A percentile compares a stretch with the other conserved stretches of the same genome.
Conservation (phyloP, 2,113 vertebrate species). For the Shinisaurus crocodilurus region DNA sequence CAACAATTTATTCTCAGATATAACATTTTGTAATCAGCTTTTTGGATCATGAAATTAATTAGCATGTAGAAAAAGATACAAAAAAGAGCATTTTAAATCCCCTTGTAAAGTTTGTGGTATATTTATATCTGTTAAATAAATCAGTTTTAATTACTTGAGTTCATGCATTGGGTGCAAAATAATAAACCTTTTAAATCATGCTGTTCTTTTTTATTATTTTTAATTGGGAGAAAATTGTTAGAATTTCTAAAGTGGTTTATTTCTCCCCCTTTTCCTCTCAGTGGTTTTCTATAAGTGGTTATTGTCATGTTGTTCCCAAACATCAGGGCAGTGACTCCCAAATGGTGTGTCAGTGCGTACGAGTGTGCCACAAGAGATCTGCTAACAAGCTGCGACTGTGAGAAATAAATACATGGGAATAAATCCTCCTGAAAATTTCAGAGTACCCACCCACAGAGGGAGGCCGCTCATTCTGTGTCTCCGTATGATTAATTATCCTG, state of each 20-base stretch:
- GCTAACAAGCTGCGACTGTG: not conserved
- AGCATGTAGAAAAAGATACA: slow-evolving; percentile 42
- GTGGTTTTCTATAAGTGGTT: not conserved
- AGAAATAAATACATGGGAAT: not conserved
- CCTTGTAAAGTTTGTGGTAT: slow-evolving; percentile 44
- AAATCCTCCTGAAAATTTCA: not conserved
- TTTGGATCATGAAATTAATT: slow-evolving; percentile 63
- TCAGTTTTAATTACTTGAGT: slow-evolving; percentile 16
- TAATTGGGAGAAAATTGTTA: slow-evolving; percentile 23
- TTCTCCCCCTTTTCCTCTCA: not conserved
- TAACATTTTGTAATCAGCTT: slow-evolving; percentile 57
- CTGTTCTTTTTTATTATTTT: slow-evolving; percentile 25
- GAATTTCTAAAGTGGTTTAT: not conserved
- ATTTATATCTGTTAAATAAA: slow-evolving; percentile 28
- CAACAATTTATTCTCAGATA: slow-evolving; percentile 60
- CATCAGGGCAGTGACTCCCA: not conserved
- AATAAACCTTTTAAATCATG: slow-evolving; percentile 18
- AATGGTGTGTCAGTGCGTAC: not conserved
- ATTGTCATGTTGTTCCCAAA: not conserved
- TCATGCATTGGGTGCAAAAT: slow-evolving; percentile 32
- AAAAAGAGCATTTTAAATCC: slow-evolving; percentile 19
- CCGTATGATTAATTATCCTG: not conserved
- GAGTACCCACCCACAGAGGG: not conserved
- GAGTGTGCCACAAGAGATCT: not conserved
- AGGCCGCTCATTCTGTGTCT: not conserved